Percentiles rank a stretch among this genome's conserved stretches.
phyloP scores from a whole-genome alignment of 2,113 vertebrate species.

The Clarias gariepinus region DNA sequence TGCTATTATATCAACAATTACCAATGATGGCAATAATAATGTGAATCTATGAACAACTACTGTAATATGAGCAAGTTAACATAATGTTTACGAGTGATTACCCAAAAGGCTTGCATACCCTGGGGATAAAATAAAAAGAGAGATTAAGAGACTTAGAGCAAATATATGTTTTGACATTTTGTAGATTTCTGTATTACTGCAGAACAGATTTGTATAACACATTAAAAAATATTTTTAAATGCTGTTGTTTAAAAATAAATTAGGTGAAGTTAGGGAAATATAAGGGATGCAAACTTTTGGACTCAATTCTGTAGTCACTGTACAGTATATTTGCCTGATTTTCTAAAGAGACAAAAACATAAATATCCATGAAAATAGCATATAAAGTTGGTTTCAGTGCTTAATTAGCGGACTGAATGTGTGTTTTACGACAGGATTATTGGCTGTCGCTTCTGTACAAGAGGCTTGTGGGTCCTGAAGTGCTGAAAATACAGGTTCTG shows the following conservation, averaged over 20 bases:
- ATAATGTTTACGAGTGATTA: neutral
- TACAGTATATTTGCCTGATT: neutral
- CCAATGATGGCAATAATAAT: neutral
- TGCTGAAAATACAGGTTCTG: slow-evolving; percentile 67
- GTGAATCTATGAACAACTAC: neutral
- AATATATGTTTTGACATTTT: neutral
- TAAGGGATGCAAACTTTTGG: neutral
- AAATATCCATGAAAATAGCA: neutral
- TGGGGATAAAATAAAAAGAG: neutral
- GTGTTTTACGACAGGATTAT: slow-evolving; percentile 80
- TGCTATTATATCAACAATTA: neutral
- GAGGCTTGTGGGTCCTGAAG: slow-evolving; percentile 84
- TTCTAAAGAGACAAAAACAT: neutral
- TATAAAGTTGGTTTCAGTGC: neutral
- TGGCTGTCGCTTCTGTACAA: slow-evolving; percentile 94
- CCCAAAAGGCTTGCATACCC: neutral
- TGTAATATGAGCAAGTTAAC: neutral
- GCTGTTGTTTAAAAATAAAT: neutral
- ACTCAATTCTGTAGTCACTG: neutral
- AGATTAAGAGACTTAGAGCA: neutral
- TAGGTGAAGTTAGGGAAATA: neutral
- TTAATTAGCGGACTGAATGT: slow-evolving; percentile 2
- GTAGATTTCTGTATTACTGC: neutral
- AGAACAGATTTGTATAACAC: neutral
- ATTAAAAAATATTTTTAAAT: neutral